A percentile compares a stretch with the other conserved stretches of the same genome.
phyloP scores from a whole-genome alignment of 1,140 invertebrate species.

The Thaumetopoea pityocampa region DNA sequence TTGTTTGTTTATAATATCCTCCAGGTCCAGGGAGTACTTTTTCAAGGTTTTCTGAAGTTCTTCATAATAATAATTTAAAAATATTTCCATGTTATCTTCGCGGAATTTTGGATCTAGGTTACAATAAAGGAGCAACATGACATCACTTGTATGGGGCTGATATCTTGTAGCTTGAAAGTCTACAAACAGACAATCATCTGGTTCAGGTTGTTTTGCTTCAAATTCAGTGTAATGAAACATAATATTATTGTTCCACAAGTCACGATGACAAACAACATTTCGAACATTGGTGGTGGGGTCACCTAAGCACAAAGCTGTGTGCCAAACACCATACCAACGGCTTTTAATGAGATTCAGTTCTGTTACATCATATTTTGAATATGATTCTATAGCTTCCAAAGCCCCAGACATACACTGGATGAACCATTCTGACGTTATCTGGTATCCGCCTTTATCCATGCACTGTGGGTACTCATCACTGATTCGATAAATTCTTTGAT shows the following conservation, averaged over 20 bases:
- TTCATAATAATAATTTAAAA: conserved; percentile 73
- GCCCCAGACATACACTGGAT: conserved; percentile 48
- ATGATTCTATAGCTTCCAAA: conserved; percentile 43
- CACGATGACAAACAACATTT: conserved; percentile 79
- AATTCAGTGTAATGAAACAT: conserved; percentile 76
- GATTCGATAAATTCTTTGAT: conserved; percentile 31
- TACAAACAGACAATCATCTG: conserved; percentile 75
- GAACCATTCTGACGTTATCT: conserved; percentile 39
- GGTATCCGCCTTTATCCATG: conserved; percentile 43
- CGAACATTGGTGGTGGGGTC: conserved; percentile 32
- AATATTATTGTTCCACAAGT: conserved; percentile 80
- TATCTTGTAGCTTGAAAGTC: conserved; percentile 78
- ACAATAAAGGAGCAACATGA: conserved; percentile 61
- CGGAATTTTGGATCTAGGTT: conserved; percentile 54
- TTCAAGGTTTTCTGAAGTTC: conserved; percentile 53
- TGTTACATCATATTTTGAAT: conserved; percentile 39
- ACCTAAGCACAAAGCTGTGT: conserved; percentile 33
- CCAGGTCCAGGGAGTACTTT: conserved; percentile 35
- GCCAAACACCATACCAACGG: conserved; percentile 47
- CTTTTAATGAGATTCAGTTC: conserved; percentile 33
- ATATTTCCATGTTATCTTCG: conserved; percentile 51
- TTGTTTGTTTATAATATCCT: conserved; percentile 46
- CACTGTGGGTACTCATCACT: conserved; percentile 38
- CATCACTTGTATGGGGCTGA: conserved; percentile 77
- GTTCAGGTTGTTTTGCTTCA: conserved; percentile 21